These are phyloP conservation scores for Onthophagus sagittarius DNA, from an alignment of 2,888 invertebrate genomes.

Conservation along the genomic window DNA sequence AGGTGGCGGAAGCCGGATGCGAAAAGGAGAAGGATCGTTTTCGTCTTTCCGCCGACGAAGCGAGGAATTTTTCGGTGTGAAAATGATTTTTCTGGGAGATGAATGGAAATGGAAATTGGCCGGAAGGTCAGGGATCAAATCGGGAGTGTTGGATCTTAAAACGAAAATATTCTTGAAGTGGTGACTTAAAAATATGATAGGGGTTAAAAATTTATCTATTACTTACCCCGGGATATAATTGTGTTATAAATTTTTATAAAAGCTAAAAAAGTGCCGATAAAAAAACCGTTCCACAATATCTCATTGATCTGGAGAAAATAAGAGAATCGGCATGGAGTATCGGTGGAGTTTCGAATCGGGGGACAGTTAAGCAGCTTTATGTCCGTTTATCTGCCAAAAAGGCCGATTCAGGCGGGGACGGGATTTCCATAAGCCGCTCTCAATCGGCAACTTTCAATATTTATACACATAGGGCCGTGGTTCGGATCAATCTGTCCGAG, in stretches of 20 bases:
- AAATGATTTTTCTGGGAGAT: neutral
- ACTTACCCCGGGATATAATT: too few species aligned
- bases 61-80: neutral
- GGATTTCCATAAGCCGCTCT: slow-evolving; percentile 7
- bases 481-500: neutral
- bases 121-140: neutral
- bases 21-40: neutral
- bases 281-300: neutral
- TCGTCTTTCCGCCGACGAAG: neutral
- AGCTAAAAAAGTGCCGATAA: neutral
- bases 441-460: slow-evolving; percentile 9
- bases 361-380: slow-evolving; percentile 9
- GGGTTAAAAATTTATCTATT: too few species aligned
- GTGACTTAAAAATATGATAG: too few species aligned
- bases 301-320: slow-evolving; percentile 7
- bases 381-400: neutral
- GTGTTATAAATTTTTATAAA: too few species aligned
- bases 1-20: neutral
- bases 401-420: neutral
- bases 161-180: too few species aligned
- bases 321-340: neutral
- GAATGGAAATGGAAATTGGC: neutral
- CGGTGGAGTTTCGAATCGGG: neutral
- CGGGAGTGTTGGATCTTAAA: neutral
- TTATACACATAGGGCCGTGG: neutral